Evolutionary conservation across 2,888 invertebrate genomes (phyloP).

Genomic region (Crepidodera aurea): DNA sequence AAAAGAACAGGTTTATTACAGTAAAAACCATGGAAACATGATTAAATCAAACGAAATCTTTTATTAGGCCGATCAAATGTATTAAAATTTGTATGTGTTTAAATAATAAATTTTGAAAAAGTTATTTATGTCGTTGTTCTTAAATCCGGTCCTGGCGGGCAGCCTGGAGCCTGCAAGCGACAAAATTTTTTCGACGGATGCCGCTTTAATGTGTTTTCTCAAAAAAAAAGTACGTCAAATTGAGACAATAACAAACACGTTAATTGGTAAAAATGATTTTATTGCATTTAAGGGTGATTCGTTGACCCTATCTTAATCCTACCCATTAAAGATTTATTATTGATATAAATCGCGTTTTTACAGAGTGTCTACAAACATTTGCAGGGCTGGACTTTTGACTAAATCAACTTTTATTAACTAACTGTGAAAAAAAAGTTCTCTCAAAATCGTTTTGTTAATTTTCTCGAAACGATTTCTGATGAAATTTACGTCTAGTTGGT

Average conservation of each 20-base stretch:
- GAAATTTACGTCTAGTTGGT: no score
- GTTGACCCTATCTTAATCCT: conserved; percentile 14
- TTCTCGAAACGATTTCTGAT: no score
- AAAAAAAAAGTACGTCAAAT: conserved; percentile 16
- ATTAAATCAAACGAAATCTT: no score
- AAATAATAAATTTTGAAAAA: no score
- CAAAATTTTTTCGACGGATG: conserved; percentile 9
- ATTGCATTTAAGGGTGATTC: conserved; percentile 22
- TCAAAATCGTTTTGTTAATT: no score
- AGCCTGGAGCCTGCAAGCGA: background rate
- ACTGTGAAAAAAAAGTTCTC: no score
- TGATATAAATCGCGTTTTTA: conserved; percentile 21
- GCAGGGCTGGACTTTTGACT: background rate
- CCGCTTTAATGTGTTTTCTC: conserved; percentile 21
- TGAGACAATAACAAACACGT: conserved; percentile 21
- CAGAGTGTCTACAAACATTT: background rate
- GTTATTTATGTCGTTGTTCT: no score
- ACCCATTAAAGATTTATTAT: conserved; percentile 16
- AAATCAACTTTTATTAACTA: background rate
- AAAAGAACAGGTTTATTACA: no score
- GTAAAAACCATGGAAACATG: no score
- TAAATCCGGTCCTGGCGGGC: background rate
- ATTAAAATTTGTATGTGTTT: no score
- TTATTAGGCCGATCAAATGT: no score
- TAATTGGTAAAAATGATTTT: conserved; percentile 22